These are phyloP conservation scores for Galeopterus variegatus DNA, from an alignment of 2,113 vertebrate genomes.

Conservation along the genomic window DNA sequence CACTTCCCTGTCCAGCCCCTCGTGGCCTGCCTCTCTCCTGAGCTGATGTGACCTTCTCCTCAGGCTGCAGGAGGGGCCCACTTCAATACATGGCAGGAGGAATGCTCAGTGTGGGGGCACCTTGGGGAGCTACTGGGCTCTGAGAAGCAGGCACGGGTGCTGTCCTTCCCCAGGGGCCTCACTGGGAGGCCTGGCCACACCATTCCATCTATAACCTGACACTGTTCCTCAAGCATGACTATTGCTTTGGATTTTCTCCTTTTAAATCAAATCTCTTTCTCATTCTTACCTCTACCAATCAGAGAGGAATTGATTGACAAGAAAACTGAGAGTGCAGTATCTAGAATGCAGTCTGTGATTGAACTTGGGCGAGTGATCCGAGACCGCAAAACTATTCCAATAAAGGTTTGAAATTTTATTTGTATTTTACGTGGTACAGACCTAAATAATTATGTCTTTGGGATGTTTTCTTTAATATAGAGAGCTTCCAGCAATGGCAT, in stretches of 20 bases:
- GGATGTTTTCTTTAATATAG: constrained; percentile 43
- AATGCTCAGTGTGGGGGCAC: neutral
- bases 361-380: constrained; percentile 98
- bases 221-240: neutral
- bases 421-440: neutral
- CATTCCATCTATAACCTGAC: neutral
- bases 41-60: neutral
- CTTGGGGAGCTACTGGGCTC: neutral
- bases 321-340: constrained; percentile 95
- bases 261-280: constrained; percentile 8
- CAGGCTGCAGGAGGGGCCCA: neutral
- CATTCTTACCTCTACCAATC: constrained; percentile 64
- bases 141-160: neutral
- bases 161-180: neutral
- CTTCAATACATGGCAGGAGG: neutral
- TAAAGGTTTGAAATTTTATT: constrained; percentile 92
- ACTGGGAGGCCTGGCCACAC: neutral
- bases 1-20: neutral
- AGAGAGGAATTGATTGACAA: constrained; percentile 96
- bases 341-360: constrained; percentile 98
- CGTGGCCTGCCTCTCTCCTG: neutral
- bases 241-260: neutral
- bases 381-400: constrained; percentile 97
- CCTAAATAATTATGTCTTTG: neutral
- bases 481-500: neutral